Conservation (phyloP, 1,140 invertebrate species). For the Ceratoteleas bidentatus region DNA sequence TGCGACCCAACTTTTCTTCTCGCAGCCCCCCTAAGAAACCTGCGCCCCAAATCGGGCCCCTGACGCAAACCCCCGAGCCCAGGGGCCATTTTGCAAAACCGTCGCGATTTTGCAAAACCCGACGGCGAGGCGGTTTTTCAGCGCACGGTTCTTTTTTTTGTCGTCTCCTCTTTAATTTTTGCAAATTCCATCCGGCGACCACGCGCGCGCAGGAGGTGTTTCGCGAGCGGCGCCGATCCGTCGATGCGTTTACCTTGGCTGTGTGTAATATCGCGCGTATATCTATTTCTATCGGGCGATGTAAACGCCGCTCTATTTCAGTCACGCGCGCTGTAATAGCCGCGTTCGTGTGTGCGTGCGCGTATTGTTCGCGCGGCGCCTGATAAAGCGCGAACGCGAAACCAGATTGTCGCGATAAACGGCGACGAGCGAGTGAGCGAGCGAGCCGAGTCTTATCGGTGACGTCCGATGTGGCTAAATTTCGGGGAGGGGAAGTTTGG, state of each 20-base stretch:
- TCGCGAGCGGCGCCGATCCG: slow-evolving; percentile 42
- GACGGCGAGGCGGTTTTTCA: slow-evolving; percentile 25
- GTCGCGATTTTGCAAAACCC: slow-evolving; percentile 42
- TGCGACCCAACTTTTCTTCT: neutral
- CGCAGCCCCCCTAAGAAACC: neutral
- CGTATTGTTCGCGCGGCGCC: neutral
- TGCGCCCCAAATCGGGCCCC: neutral
- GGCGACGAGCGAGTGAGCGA: too few species aligned
- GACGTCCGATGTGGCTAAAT: too few species aligned
- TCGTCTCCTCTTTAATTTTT: slow-evolving; percentile 65
- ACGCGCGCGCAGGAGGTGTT: slow-evolving; percentile 54
- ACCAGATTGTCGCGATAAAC: too few species aligned
- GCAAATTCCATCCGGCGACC: slow-evolving; percentile 60
- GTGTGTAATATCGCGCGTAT: slow-evolving; percentile 61
- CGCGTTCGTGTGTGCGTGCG: slow-evolving; percentile 33
- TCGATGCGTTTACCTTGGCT: slow-evolving; percentile 59
- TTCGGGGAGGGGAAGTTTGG: too few species aligned
- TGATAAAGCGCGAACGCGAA: neutral
- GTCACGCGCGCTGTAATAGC: slow-evolving; percentile 32
- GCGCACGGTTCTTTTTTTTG: slow-evolving; percentile 43
- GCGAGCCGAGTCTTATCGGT: too few species aligned
- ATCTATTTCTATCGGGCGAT: slow-evolving; percentile 61
- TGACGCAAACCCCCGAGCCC: too few species aligned
- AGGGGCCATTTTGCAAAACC: slow-evolving; percentile 9
- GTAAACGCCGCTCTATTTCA: slow-evolving; percentile 61